Percentiles rank a stretch among this genome's conserved stretches.
phyloP scores from a whole-genome alignment of 1,140 invertebrate species.

The Leguminivora glycinivorella region DNA sequence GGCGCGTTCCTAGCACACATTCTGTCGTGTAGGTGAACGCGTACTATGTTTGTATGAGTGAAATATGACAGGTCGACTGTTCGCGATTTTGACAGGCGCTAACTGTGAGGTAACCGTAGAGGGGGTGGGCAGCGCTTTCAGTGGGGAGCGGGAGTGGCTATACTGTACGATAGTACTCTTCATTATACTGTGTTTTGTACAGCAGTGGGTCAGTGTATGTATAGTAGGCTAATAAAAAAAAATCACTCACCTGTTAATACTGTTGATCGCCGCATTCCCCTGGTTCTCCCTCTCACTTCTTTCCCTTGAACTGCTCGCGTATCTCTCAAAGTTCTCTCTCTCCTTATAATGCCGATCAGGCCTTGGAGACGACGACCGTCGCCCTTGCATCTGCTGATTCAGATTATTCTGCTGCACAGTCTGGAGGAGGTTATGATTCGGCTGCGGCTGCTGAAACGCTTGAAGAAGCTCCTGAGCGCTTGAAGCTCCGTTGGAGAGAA shows the following conservation, averaged over 20 bases:
- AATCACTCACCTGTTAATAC: constrained; percentile 74
- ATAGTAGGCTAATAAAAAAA: too few relatives aligned
- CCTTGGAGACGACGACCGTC: constrained; percentile 68
- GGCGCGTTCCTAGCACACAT: too few relatives aligned
- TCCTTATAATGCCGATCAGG: constrained; percentile 76
- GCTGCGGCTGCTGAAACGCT: constrained; percentile 81
- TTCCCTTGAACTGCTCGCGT: constrained; percentile 66
- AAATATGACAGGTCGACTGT: too few relatives aligned
- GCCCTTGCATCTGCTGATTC: constrained; percentile 65
- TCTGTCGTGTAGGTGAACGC: too few relatives aligned
- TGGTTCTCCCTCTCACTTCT: constrained; percentile 69
- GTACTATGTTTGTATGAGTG: too few relatives aligned
- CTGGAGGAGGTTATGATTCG: constrained; percentile 70
- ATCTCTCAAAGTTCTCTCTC: constrained; percentile 70
- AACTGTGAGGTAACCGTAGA: too few relatives aligned
- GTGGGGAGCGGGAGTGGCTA: too few relatives aligned
- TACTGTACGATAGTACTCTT: too few relatives aligned
- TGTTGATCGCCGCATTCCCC: constrained; percentile 68
- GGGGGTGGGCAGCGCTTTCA: too few relatives aligned
- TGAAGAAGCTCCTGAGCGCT: constrained; percentile 83
- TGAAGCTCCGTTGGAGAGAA: constrained; percentile 83
- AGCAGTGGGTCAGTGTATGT: too few relatives aligned
- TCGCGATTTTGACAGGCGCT: too few relatives aligned
- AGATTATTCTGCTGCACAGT: constrained; percentile 74
- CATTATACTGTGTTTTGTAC: too few relatives aligned